Evolutionary conservation across 2,113 vertebrate genomes (phyloP).

Genomic region (Puffinus mauretanicus): DNA sequence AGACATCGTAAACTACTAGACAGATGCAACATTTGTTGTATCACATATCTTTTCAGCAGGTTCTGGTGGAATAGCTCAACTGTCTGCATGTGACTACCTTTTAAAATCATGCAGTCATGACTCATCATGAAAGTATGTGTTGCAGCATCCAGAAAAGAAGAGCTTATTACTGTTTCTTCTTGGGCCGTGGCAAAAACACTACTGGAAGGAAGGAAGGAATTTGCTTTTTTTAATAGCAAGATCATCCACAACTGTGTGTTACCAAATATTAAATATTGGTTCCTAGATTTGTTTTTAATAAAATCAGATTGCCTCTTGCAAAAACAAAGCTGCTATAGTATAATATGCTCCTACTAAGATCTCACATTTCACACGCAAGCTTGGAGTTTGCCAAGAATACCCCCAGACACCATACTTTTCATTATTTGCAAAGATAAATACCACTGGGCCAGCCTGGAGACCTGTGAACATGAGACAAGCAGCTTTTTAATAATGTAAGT

Average conservation of each 20-base stretch:
- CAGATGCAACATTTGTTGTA: not conserved
- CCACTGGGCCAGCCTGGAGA: not conserved
- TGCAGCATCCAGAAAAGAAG: slow-evolving; percentile 5
- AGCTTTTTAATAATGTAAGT: not conserved
- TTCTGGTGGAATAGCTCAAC: not conserved
- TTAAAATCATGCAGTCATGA: slow-evolving; percentile 52
- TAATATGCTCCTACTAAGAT: not conserved
- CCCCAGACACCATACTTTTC: not conserved
- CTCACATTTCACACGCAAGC: not conserved
- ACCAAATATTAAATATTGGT: not conserved
- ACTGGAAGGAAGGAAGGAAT: not conserved
- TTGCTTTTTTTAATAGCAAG: not conserved
- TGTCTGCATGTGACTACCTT: slow-evolving; percentile 38
- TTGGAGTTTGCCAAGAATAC: not conserved
- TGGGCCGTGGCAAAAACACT: not conserved
- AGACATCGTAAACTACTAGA: not conserved
- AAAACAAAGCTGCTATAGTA: not conserved
- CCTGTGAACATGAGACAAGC: not conserved
- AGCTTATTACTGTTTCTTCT: not conserved
- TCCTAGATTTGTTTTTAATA: not conserved
- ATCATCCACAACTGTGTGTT: not conserved
- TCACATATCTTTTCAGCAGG: not conserved
- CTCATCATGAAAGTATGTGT: slow-evolving; percentile 11
- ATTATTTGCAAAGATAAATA: not conserved
- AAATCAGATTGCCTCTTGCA: not conserved